These are phyloP conservation scores for Ispidina lecontei DNA, from an alignment of 2,797 vertebrate genomes.

Conservation along the genomic window DNA sequence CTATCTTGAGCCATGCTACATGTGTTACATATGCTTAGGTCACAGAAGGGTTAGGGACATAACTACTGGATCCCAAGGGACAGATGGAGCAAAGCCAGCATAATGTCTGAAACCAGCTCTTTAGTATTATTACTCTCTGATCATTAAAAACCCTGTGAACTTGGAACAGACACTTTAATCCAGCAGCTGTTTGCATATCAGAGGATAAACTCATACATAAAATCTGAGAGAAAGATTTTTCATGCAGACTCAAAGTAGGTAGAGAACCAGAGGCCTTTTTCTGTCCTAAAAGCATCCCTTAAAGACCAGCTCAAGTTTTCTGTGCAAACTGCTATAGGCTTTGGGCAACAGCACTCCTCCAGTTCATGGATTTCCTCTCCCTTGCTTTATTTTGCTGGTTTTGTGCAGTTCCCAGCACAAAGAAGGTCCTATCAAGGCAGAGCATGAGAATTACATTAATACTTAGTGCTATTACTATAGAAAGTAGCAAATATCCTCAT, in stretches of 20 bases:
- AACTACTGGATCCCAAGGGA: slow-evolving; percentile 6
- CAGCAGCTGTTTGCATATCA: not conserved
- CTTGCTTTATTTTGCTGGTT: not conserved
- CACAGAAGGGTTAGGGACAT: slow-evolving; percentile 1
- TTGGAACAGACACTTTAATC: slow-evolving; percentile 7
- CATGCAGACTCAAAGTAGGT: not conserved
- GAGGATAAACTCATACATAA: not conserved
- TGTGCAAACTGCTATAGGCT: not conserved
- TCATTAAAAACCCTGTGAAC: slow-evolving; percentile 12
- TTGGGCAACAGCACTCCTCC: not conserved
- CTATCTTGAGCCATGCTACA: not conserved
- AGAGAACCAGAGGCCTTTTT: not conserved
- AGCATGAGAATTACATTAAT: not conserved
- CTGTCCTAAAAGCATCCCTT: not conserved
- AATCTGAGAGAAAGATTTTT: not conserved
- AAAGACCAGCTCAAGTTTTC: not conserved
- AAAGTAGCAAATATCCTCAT: slow-evolving; percentile 1
- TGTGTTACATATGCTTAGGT: not conserved
- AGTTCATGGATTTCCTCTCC: not conserved
- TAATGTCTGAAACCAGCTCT: not conserved
- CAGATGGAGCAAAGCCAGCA: slow-evolving; percentile 17
- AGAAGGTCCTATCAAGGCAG: not conserved
- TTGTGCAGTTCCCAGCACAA: not conserved
- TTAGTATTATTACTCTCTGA: not conserved
- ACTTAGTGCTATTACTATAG: not conserved